Base-by-base conservation (phyloP, 2,888 invertebrate species). In the Drosophila neoperkinsi region DNA sequence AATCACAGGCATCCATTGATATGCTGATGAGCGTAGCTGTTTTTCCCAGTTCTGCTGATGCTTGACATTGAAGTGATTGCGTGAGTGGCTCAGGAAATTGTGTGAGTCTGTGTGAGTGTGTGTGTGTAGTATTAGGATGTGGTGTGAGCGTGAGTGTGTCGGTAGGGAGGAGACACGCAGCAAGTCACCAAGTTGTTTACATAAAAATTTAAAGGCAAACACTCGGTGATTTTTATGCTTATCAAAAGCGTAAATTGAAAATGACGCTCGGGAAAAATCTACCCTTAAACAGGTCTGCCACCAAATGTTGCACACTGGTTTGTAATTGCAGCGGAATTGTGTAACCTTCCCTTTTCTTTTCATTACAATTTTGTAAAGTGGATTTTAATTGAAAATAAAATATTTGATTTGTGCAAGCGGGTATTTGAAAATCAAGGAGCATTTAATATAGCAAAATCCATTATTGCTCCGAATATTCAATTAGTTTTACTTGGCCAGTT, bases 121-220 rank as follows among this genome's bases (percentile, higher is more conserved):
- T 25, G 33, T 49, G 38, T 16, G 52, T 34, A 34, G 34, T 16
- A 34, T 13, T 16, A 34, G 34, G 31, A 51, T 31, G 38, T 51
- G 49, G n/a, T 18, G 31, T 38, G 33, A 51, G 57, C 21, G 52
- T 51, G 55, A 31, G 33, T 63, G 46, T 52, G 34, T n/a, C 31
- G 16, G 53, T 36, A 30, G 50, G 21, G 34, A 52, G 55, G 53
- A 49, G 25, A 46, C 6, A 18, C 34, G 41, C 33, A 50, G 55
- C 74, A 52, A 33, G 62, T 57, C 55, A 60, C 53, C 61, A 58
- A 62, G 66, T 60, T 88, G 88, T 82, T 84, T 88, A 84, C 83
- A 85, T 79, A 82, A 56, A 86, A 88, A 88, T 88, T 88, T 88
- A 88, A 88, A 88, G 81, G 55, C 74, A 76, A 85, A 82, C 75